phyloP scores from a whole-genome alignment of 2,113 vertebrate species.

The Danionella cerebrum region DNA sequence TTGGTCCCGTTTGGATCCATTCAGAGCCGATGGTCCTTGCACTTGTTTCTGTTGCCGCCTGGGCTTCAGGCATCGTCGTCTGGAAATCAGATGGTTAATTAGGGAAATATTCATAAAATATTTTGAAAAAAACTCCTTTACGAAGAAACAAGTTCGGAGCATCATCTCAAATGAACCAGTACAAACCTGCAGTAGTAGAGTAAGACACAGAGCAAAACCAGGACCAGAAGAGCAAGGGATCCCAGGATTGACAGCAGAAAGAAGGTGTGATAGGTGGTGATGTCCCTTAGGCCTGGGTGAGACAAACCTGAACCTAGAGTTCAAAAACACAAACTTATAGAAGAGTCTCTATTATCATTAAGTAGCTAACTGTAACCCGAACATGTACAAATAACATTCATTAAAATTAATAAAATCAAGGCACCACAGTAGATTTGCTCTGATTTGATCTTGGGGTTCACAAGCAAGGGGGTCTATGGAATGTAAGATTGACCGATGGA shows the following conservation, averaged over 20 bases:
- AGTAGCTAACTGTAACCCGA: too few species aligned
- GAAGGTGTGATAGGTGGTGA: constrained; percentile 91
- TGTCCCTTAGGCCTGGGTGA: constrained; percentile 80
- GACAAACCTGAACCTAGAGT: constrained; percentile 72
- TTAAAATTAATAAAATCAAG: too few species aligned
- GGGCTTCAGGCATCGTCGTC: constrained; percentile 87
- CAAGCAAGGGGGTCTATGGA: too few species aligned
- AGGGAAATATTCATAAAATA: constrained; percentile 8
- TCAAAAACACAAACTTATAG: constrained; percentile 16
- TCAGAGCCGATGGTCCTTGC: constrained; percentile 67
- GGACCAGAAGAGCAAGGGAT: constrained; percentile 83
- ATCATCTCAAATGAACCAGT: too few species aligned
- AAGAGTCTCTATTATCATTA: too few species aligned
- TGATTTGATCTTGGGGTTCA: too few species aligned
- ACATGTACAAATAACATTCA: too few species aligned
- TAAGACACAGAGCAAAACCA: constrained; percentile 86
- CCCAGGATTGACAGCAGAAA: constrained; percentile 93
- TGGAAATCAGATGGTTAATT: constrained; percentile 41
- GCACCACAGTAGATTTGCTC: too few species aligned
- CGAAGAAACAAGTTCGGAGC: too few species aligned
- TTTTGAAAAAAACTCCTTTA: background rate
- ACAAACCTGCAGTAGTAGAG: constrained; percentile 93
- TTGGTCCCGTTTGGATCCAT: constrained; percentile 79
- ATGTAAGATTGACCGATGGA: too few species aligned
- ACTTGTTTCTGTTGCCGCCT: constrained; percentile 84